Percentiles rank a stretch among this genome's conserved stretches.
These are phyloP conservation scores for Carassius gibelio DNA, from an alignment of 2,113 vertebrate species.

Conservation along the genomic window DNA sequence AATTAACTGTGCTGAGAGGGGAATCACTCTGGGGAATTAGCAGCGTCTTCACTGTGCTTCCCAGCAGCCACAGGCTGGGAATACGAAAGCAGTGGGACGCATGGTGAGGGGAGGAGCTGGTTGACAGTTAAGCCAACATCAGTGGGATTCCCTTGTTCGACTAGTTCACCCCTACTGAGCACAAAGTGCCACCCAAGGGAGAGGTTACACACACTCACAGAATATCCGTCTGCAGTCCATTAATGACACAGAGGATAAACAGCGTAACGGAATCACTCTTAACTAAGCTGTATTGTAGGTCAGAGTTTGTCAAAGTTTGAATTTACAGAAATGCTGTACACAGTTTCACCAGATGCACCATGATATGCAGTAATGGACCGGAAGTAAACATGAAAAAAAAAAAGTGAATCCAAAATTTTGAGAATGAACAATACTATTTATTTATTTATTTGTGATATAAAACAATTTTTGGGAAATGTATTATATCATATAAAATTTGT, in stretches of 20 bases:
- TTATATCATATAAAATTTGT: no score
- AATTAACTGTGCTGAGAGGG: slow-evolving; percentile 26
- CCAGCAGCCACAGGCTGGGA: not conserved
- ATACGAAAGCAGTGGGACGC: not conserved
- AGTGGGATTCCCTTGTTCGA: slow-evolving; percentile 35
- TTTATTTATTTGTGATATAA: no score
- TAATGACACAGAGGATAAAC: not conserved
- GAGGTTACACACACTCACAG: slow-evolving; percentile 30
- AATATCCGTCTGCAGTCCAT: slow-evolving; percentile 24
- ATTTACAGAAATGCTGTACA: not conserved
- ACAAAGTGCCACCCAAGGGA: slow-evolving; percentile 39
- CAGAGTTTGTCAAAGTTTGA: not conserved
- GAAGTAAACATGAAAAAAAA: no score
- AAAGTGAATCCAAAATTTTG: no score
- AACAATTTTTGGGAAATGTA: no score
- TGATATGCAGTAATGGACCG: no score
- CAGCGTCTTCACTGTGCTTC: not conserved
- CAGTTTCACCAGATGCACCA: no score
- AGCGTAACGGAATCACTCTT: not conserved
- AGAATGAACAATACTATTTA: no score
- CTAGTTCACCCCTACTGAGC: slow-evolving; percentile 30
- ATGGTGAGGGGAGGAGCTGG: slow-evolving; percentile 21
- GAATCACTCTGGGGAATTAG: slow-evolving; percentile 13
- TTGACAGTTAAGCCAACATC: slow-evolving; percentile 24
- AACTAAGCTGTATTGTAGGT: not conserved